Percentiles rank a stretch among this genome's conserved stretches.
phyloP scores from a whole-genome alignment of 2,113 vertebrate genomes.

The Eurypyga helias region DNA sequence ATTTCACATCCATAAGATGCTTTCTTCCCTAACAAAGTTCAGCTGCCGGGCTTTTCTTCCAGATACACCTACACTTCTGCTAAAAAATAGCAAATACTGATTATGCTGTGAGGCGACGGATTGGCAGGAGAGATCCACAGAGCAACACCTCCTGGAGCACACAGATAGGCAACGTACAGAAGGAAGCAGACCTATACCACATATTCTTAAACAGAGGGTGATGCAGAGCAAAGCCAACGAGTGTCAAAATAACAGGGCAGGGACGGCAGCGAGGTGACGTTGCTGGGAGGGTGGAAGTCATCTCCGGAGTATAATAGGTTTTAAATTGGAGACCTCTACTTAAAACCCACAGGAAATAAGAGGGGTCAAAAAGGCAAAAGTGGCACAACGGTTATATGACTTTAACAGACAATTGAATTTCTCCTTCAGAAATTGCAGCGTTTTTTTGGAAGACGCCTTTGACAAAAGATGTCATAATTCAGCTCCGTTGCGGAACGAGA shows the following conservation, averaged over 20 bases:
- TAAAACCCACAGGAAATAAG: constrained; percentile 76
- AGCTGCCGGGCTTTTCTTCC: neutral
- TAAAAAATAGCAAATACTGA: neutral
- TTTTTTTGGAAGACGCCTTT: constrained; percentile 61
- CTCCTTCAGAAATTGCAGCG: constrained; percentile 66
- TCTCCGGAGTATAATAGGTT: constrained; percentile 67
- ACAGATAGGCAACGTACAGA: rapidly evolving
- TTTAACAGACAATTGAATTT: constrained; percentile 75
- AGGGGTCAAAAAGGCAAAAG: constrained; percentile 71
- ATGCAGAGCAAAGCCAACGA: constrained; percentile 51
- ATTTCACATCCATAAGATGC: rapidly evolving
- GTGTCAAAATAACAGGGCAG: constrained; percentile 65
- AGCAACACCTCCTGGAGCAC: neutral
- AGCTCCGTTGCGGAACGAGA: constrained; percentile 21
- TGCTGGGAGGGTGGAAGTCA: constrained; percentile 20
- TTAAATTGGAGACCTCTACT: constrained; percentile 78
- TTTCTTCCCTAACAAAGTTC: neutral
- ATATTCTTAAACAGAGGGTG: neutral
- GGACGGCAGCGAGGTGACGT: neutral
- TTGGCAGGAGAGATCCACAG: rapidly evolving
- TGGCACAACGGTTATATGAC: constrained; percentile 65
- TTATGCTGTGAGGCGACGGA: neutral
- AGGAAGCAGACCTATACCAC: neutral
- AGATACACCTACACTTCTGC: neutral
- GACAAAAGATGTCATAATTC: constrained; percentile 71